A percentile compares a stretch with the other conserved stretches of the same genome.
These are phyloP conservation scores for Magallana ariakensis DNA, from an alignment of 1,140 invertebrate species.

Conservation along the genomic window DNA sequence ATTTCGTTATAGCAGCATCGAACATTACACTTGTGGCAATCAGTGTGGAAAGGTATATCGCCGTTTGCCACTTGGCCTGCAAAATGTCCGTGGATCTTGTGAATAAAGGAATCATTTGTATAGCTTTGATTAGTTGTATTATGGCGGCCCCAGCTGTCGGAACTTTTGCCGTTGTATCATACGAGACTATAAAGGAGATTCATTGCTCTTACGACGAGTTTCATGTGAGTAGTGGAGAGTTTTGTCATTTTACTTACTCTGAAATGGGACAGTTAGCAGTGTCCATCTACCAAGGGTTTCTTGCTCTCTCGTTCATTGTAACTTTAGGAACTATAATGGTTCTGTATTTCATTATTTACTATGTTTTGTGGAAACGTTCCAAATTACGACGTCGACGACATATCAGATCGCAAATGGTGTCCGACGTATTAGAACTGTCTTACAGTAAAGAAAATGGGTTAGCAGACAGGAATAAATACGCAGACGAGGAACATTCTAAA, in stretches of 20 bases:
- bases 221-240: conserved; percentile 41
- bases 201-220: conserved; percentile 57
- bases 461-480: neutral
- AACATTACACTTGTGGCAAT: conserved; percentile 71
- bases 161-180: conserved; percentile 68
- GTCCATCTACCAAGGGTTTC: conserved; percentile 62
- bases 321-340: conserved; percentile 65
- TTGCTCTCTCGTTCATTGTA: conserved; percentile 62
- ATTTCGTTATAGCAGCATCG: conserved; percentile 65
- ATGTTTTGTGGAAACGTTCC: conserved; percentile 66
- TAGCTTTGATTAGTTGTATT: conserved; percentile 60
- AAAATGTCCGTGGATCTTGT: conserved; percentile 61
- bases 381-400: conserved; percentile 53
- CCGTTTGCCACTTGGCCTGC: conserved; percentile 61
- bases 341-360: conserved; percentile 68
- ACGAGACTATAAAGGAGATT: conserved; percentile 55
- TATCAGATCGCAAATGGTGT: neutral
- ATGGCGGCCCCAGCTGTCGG: conserved; percentile 63
- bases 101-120: conserved; percentile 63
- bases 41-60: conserved; percentile 67
- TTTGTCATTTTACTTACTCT: conserved; percentile 71
- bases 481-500: conserved; percentile 9
- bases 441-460: neutral
- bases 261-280: conserved; percentile 58
- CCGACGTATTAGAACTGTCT: conserved; percentile 26